These are phyloP conservation scores for Botia kubotai DNA, from an alignment of 2,797 vertebrate genomes.

Conservation along the genomic window DNA sequence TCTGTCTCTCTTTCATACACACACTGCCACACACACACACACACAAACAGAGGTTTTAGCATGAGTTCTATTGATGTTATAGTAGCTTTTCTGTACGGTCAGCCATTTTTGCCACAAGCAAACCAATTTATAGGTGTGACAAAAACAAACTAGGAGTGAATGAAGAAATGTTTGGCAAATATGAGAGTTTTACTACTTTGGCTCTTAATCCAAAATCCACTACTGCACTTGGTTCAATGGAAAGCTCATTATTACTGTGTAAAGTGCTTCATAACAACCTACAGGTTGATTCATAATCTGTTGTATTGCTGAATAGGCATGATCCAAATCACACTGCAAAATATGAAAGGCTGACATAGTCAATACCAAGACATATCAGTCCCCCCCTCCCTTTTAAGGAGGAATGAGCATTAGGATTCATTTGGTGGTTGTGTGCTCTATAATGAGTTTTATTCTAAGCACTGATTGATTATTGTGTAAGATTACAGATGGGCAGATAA, in stretches of 20 bases:
- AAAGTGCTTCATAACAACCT: not conserved
- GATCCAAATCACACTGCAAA: not conserved
- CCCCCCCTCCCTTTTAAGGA: too few species aligned
- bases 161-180: not conserved
- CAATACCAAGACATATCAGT: not conserved
- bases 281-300: not conserved
- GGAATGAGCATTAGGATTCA: not conserved
- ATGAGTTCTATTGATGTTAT: too few species aligned
- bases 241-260: constrained; percentile 18
- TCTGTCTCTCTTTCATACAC: not conserved
- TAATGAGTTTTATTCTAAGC: not conserved
- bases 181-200: not conserved
- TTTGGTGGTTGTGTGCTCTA: not conserved
- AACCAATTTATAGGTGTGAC: not conserved
- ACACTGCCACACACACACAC: too few species aligned
- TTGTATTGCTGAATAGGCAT: constrained; percentile 4
- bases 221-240: constrained; percentile 16
- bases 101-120: not conserved
- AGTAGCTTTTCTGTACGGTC: too few species aligned
- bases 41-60: too few species aligned
- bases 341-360: not conserved
- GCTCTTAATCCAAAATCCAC: not conserved
- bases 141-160: constrained; percentile 2
- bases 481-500: not conserved
- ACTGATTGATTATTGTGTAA: not conserved